A percentile compares a stretch with the other conserved stretches of the same genome.
Evolutionary conservation across 2,797 vertebrate species (phyloP).

Genomic region (Cercopithecus hamlyni): DNA sequence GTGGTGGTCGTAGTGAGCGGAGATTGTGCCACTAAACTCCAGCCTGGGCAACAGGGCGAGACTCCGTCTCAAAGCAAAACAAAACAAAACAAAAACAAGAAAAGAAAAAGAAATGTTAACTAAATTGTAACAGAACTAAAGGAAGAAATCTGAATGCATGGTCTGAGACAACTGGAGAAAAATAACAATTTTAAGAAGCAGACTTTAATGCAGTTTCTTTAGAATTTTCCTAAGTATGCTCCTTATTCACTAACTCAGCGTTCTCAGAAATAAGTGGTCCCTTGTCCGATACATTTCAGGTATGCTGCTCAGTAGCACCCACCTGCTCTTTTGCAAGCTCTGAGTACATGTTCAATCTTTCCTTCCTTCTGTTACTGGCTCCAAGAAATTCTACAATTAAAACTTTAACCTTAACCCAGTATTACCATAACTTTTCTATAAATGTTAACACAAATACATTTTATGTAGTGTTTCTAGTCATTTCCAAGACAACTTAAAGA

Average conservation of each 20-base stretch:
- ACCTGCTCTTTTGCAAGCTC: not conserved
- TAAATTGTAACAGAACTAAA: conserved; percentile 4
- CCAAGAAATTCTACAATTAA: not conserved
- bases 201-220: not conserved
- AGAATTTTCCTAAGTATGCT: not conserved
- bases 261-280: conserved; percentile 23
- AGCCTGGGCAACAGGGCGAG: not conserved
- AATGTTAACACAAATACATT: not conserved
- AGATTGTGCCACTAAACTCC: not conserved
- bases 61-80: no score
- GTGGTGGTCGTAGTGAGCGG: not conserved
- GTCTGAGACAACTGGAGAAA: not conserved
- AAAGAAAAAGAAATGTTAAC: not conserved
- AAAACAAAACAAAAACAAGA: no score
- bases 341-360: not conserved
- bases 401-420: not conserved
- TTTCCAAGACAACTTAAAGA: conserved; percentile 19
- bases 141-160: not conserved
- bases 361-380: not conserved
- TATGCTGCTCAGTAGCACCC: not conserved
- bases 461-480: not conserved
- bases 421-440: not conserved
- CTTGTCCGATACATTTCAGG: not conserved
- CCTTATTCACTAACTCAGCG: not conserved
- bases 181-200: not conserved